These are phyloP conservation scores for Cyprinella venusta DNA, from an alignment of 2,797 vertebrate species.

Conservation along the genomic window DNA sequence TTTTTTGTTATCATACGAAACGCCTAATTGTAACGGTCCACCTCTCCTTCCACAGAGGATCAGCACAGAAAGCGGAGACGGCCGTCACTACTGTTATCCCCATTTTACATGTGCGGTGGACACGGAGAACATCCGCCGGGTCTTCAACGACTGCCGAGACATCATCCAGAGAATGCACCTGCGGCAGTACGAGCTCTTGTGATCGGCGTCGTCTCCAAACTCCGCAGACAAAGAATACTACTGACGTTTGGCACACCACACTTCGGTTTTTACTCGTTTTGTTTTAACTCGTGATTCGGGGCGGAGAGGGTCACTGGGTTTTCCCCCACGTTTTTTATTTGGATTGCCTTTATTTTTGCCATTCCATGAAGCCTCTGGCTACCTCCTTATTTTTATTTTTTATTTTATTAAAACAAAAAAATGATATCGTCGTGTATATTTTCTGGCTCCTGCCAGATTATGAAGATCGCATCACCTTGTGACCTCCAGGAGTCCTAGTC, in stretches of 20 bases:
- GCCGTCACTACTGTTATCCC: slow-evolving; percentile 97
- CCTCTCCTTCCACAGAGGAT: slow-evolving; percentile 82
- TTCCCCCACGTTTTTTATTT: slow-evolving; percentile 48
- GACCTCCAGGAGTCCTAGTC: slow-evolving; percentile 66
- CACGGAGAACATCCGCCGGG: slow-evolving; percentile 97
- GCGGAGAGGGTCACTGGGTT: slow-evolving; percentile 42
- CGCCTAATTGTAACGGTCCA: background rate
- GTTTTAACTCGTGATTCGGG: slow-evolving; percentile 52
- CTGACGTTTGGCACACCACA: slow-evolving; percentile 83
- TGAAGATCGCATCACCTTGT: slow-evolving; percentile 71
- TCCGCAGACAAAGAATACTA: slow-evolving; percentile 79
- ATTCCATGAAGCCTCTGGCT: slow-evolving; percentile 89
- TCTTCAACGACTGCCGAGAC: slow-evolving; percentile 98
- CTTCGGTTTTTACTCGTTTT: slow-evolving; percentile 67
- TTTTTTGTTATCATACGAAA: background rate
- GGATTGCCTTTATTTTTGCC: slow-evolving; percentile 66
- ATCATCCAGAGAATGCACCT: slow-evolving; percentile 99
- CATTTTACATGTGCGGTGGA: slow-evolving; percentile 98
- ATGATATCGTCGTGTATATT: slow-evolving; percentile 26
- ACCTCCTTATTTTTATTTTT: slow-evolving; percentile 81
- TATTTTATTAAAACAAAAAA: slow-evolving; percentile 1
- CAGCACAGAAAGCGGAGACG: slow-evolving; percentile 95
- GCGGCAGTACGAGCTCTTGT: slow-evolving; percentile 99
- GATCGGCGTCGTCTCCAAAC: slow-evolving; percentile 72
- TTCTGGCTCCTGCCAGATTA: slow-evolving; percentile 47